Percentiles rank a stretch among this genome's conserved stretches.
phyloP scores from a whole-genome alignment of 2,113 vertebrate genomes.

The Mirounga angustirostris region DNA sequence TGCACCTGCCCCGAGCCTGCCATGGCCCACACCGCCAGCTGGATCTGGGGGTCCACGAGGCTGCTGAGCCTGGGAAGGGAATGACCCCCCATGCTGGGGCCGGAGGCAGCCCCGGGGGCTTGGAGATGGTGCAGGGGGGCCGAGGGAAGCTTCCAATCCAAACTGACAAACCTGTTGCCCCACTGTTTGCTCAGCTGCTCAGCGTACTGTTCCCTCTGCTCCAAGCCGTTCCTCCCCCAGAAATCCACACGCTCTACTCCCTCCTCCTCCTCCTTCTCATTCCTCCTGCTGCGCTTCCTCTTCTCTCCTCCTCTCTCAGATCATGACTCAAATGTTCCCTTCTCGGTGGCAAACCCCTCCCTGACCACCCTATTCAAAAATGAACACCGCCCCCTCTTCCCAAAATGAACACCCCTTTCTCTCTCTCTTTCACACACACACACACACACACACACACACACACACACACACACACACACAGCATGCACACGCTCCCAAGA shows the following conservation, averaged over 20 bases:
- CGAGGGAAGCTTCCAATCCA: not conserved
- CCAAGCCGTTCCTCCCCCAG: not conserved
- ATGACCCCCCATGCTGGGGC: not conserved
- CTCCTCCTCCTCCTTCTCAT: not conserved
- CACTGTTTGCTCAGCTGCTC: not conserved
- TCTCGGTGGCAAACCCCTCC: not conserved
- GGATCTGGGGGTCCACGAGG: no score
- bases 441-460: no score
- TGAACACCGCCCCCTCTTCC: not conserved
- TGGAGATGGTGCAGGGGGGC: accelerated
- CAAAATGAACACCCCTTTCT: not conserved
- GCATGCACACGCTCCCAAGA: not conserved
- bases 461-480: not conserved
- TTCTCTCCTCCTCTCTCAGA: not conserved
- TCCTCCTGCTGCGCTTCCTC: accelerated
- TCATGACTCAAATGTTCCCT: not conserved
- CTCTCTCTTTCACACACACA: no score
- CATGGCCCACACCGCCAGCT: accelerated
- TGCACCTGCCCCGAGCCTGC: accelerated
- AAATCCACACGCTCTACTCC: not conserved
- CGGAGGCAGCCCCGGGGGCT: accelerated
- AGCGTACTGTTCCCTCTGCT: not conserved
- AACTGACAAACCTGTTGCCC: not conserved
- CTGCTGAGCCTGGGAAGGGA: no score
- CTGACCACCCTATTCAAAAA: not conserved